Conservation (phyloP, 30 jellyfish, hydroid and myxozoan species). For the Hydra vulgaris region DNA sequence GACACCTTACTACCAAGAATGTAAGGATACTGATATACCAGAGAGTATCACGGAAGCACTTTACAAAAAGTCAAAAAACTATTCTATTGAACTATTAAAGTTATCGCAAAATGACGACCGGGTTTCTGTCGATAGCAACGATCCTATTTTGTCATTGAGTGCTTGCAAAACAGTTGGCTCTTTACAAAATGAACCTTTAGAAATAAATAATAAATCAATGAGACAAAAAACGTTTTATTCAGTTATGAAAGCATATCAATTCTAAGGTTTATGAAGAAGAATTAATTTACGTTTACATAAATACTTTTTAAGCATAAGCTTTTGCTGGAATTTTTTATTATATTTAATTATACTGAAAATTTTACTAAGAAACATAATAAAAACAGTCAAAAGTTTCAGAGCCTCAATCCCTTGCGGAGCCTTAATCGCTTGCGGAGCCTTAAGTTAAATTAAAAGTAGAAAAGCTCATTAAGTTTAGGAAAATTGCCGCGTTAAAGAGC, state of each 20-base stretch:
- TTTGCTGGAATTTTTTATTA: too few relatives aligned
- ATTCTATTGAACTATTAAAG: conserved; percentile 21
- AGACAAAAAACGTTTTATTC: neutral
- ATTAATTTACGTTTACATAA: too few relatives aligned
- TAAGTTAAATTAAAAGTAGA: too few relatives aligned
- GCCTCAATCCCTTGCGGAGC: too few relatives aligned
- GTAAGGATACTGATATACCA: neutral
- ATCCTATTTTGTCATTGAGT: neutral
- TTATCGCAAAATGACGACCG: neutral
- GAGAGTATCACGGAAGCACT: conserved; percentile 19
- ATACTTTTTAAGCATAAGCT: too few relatives aligned
- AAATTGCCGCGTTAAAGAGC: too few relatives aligned
- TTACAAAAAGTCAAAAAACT: conserved; percentile 6
- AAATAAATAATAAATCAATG: too few relatives aligned
- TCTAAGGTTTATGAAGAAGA: neutral
- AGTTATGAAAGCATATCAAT: neutral
- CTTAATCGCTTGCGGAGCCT: too few relatives aligned
- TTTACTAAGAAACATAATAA: too few relatives aligned
- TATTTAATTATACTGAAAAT: too few relatives aligned
- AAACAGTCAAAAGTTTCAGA: too few relatives aligned
- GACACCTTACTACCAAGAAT: conserved; percentile 7
- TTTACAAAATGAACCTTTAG: neutral
- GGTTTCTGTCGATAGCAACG: neutral
- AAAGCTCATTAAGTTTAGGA: too few relatives aligned
- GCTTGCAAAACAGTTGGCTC: neutral